phyloP scores from a whole-genome alignment of 2,797 vertebrate species.

The Prionace glauca region DNA sequence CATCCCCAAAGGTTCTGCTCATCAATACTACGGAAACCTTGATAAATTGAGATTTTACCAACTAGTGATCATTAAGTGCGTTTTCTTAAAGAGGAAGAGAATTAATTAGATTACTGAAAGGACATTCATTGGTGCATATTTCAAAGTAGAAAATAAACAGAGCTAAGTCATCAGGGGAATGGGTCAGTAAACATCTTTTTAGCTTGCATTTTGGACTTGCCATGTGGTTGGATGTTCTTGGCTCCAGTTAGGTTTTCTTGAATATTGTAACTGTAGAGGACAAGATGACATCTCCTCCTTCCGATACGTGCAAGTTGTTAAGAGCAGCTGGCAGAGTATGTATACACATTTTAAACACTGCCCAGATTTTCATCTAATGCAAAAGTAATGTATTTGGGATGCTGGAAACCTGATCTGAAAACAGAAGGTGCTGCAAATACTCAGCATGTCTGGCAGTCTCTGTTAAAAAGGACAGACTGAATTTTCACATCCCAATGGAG shows the following conservation, averaged over 20 bases:
- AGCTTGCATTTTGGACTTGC: background rate
- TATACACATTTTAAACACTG: background rate
- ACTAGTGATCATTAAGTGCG: background rate
- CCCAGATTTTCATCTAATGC: background rate
- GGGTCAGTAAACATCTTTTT: background rate
- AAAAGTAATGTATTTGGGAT: background rate
- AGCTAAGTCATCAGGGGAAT: background rate
- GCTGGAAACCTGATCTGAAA: background rate
- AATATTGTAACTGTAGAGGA: background rate
- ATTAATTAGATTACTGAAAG: background rate
- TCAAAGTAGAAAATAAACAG: conserved; percentile 31
- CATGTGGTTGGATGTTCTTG: background rate
- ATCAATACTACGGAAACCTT: background rate
- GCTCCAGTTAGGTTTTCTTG: background rate
- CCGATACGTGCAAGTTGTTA: background rate
- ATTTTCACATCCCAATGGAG: no score
- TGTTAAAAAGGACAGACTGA: background rate
- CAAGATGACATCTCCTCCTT: background rate
- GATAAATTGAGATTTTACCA: conserved; percentile 33
- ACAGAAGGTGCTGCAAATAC: background rate
- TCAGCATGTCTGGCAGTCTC: background rate
- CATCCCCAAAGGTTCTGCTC: background rate
- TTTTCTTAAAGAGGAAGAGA: conserved; percentile 23
- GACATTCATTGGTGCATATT: background rate
- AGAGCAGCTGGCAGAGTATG: background rate